Conservation (phyloP, 2,113 vertebrate genomes). For the Candoia aspera region DNA sequence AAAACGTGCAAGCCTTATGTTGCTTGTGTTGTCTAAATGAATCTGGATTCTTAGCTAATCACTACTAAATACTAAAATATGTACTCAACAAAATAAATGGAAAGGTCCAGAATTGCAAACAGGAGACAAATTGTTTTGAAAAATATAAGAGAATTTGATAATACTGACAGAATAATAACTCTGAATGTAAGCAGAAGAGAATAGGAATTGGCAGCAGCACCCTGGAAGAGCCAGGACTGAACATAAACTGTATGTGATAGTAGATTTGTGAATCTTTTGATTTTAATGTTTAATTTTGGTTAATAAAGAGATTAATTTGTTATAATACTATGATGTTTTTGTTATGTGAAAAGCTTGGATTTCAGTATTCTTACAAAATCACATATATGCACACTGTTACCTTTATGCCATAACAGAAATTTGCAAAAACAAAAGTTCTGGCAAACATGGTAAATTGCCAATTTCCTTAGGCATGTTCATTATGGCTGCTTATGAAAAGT, state of each 20-base stretch:
- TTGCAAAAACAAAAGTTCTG: background rate
- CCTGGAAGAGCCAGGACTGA: constrained; percentile 30
- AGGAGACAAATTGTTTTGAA: background rate
- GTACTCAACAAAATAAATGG: background rate
- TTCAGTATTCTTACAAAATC: background rate
- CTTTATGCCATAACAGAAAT: background rate
- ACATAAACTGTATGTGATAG: background rate
- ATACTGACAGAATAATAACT: background rate
- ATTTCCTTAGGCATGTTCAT: background rate
- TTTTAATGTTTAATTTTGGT: constrained; percentile 26
- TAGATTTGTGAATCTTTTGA: constrained; percentile 20
- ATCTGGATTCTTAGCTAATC: background rate
- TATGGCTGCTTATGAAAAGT: background rate
- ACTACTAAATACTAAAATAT: background rate
- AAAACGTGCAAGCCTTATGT: background rate
- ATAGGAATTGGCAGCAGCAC: background rate
- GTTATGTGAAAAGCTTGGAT: background rate
- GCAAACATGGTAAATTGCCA: background rate
- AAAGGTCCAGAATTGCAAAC: background rate
- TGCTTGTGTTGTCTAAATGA: background rate
- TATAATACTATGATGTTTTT: background rate
- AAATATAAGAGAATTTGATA: background rate
- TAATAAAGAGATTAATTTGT: constrained; percentile 1
- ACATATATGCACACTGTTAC: background rate
- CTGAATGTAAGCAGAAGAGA: background rate